A percentile compares a stretch with the other conserved stretches of the same genome.
phyloP scores from a whole-genome alignment of 1,140 invertebrate genomes.

The Globodera ellingtonae region DNA sequence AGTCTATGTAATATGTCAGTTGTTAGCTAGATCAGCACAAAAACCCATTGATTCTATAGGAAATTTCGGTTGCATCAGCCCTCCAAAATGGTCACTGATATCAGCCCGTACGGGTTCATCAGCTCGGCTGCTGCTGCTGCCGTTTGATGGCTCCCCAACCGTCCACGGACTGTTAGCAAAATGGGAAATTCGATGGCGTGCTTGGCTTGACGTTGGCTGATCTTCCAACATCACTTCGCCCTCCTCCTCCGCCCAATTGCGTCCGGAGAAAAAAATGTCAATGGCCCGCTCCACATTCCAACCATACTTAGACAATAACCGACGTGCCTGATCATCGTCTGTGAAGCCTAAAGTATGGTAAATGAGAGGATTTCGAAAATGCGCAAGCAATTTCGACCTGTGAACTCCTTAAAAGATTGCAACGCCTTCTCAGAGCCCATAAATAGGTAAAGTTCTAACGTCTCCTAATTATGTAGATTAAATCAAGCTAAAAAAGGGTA shows the following conservation, averaged over 20 bases:
- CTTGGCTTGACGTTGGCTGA: slow-evolving; percentile 23
- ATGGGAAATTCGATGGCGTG: slow-evolving; percentile 59
- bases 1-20: no score
- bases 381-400: neutral
- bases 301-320: slow-evolving; percentile 68
- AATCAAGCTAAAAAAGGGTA: no score
- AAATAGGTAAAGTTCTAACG: neutral
- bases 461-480: no score
- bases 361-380: no score
- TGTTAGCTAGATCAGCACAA: no score
- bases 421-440: slow-evolving; percentile 1
- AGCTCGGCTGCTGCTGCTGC: neutral
- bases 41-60: no score
- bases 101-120: no score
- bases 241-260: slow-evolving; percentile 55
- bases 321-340: slow-evolving; percentile 66
- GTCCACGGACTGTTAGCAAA: slow-evolving; percentile 11
- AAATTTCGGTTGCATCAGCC: no score
- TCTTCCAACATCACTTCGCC: slow-evolving; percentile 15
- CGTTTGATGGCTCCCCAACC: neutral
- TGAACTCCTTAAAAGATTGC: slow-evolving; percentile 30
- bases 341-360: slow-evolving; percentile 18
- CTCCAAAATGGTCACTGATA: no score
- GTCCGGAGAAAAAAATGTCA: slow-evolving; percentile 69
- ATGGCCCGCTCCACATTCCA: slow-evolving; percentile 70